A percentile compares a stretch with the other conserved stretches of the same genome.
Evolutionary conservation across 2,888 invertebrate species (phyloP).

Genomic region (Lamellibrachia satsuma): DNA sequence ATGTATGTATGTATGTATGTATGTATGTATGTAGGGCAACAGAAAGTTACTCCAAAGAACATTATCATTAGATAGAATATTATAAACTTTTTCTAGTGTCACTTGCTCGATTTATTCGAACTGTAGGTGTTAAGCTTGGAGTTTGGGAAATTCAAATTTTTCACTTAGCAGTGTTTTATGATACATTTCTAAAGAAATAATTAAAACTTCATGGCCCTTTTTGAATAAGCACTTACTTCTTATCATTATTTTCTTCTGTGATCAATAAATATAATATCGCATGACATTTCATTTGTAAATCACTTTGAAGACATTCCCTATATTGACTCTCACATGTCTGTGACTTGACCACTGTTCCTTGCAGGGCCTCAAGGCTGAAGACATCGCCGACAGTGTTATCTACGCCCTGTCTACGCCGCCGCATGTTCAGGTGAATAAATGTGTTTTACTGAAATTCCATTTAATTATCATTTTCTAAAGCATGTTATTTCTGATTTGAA

Average conservation of each 20-base stretch:
- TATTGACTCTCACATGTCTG: background rate
- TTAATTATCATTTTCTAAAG: no score
- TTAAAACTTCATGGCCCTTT: background rate
- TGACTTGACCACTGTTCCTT: conserved; percentile 27
- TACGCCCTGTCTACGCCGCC: conserved; percentile 50
- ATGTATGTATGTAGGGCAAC: no score
- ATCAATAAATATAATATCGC: background rate
- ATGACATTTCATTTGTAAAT: background rate
- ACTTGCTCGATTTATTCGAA: no score
- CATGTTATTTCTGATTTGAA: no score
- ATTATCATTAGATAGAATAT: no score
- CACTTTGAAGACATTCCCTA: background rate
- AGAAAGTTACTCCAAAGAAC: no score
- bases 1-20: no score
- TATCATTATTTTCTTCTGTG: background rate
- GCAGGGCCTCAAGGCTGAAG: conserved; percentile 49
- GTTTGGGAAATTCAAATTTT: no score
- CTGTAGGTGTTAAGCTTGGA: no score
- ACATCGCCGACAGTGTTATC: conserved; percentile 49
- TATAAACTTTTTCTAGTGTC: no score
- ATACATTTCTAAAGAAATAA: background rate
- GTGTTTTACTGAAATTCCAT: background rate
- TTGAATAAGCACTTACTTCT: background rate
- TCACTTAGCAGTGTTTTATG: no score
- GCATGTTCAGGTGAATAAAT: conserved; percentile 48